Evolutionary conservation across 92 coral and sea anemone species (phyloP).

Genomic region (Scolanthus callimorphus): DNA sequence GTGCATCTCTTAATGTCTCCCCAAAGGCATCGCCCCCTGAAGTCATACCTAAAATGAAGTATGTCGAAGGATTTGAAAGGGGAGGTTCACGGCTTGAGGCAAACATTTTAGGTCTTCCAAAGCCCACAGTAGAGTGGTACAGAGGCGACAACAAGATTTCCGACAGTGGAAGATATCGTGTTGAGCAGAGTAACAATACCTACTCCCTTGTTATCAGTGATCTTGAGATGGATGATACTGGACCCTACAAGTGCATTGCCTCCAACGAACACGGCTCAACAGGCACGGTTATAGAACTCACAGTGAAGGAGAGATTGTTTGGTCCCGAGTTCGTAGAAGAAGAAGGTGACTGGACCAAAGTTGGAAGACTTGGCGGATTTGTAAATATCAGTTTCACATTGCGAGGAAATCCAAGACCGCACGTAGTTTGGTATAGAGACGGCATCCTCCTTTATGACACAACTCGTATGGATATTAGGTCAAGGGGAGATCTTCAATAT

Average conservation of each 20-base stretch:
- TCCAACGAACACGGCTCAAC: constrained; percentile 65
- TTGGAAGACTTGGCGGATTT: constrained; percentile 63
- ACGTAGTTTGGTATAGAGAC: constrained; percentile 89
- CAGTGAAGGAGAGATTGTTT: constrained; percentile 69
- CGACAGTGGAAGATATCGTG: constrained; percentile 57
- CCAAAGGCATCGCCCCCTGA: constrained; percentile 61
- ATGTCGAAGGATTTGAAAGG: constrained; percentile 67
- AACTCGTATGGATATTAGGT: constrained; percentile 47
- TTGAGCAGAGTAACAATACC: constrained; percentile 45
- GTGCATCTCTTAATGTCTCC: constrained; percentile 48
- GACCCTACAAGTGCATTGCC: constrained; percentile 87
- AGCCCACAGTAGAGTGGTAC: constrained; percentile 92
- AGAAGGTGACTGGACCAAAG: constrained; percentile 55
- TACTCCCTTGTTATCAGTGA: constrained; percentile 67
- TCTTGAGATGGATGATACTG: constrained; percentile 71
- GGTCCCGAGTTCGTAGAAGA: constrained; percentile 83
- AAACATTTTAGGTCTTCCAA: constrained; percentile 85
- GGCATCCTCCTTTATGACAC: constrained; percentile 62
- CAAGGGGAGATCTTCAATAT: constrained; percentile 45
- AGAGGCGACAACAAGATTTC: constrained; percentile 61
- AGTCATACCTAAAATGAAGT: constrained; percentile 70
- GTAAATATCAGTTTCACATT: constrained; percentile 69
- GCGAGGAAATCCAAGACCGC: constrained; percentile 73
- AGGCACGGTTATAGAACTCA: constrained; percentile 70
- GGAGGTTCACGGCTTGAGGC: constrained; percentile 80